Base-by-base conservation (phyloP, 2,797 vertebrate genomes). In the Ptychobarbus kaznakovi region DNA sequence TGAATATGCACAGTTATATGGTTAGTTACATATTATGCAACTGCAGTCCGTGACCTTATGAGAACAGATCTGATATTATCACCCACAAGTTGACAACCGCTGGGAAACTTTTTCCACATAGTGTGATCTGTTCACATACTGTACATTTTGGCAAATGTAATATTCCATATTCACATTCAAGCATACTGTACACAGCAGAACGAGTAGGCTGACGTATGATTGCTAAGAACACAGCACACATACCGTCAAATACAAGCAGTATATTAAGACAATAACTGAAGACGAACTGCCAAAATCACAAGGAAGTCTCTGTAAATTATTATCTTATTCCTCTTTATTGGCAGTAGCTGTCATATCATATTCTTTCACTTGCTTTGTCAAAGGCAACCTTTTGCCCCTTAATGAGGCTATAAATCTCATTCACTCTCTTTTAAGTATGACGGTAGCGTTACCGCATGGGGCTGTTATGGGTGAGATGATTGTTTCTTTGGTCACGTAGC, bases 351-450 rank as follows among this genome's bases (percentile, higher is more conserved):
- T 69, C 63, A 84, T 44, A 51, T 84, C 46, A 78, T 58, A 78
- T 70, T 68, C n/a, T 66, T 40, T 61, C 42, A 51, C 28, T 76
- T 76, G 44, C 73, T 68, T 83, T 76, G 51, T 84, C 32, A 20
- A 81, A 77, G n/a, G 28, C 75, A 76, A 80, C 25, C 83, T 85
- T 83, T 87, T 77, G 78, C 56, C 83, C 80, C 72, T 56, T 80
- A 84, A 83, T 78, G 20, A 65, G 25, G 51, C 68, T 78, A 68
- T 77, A 84, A 84, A 84, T 84, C 73, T 78, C 74, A 69, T 84
- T 77, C 66, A 70, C 63, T 69, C n/a, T 70, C 65, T 70, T 70
- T 70, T 74, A 69, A 58, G 46, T 69, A 77, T 68, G 46, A 83
- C 16, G 42, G 35, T 16, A 84, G 8, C 12, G 0, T 78, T 46